Conservation (phyloP, 2,888 invertebrate genomes). For the Sarcophaga rosellei region DNA sequence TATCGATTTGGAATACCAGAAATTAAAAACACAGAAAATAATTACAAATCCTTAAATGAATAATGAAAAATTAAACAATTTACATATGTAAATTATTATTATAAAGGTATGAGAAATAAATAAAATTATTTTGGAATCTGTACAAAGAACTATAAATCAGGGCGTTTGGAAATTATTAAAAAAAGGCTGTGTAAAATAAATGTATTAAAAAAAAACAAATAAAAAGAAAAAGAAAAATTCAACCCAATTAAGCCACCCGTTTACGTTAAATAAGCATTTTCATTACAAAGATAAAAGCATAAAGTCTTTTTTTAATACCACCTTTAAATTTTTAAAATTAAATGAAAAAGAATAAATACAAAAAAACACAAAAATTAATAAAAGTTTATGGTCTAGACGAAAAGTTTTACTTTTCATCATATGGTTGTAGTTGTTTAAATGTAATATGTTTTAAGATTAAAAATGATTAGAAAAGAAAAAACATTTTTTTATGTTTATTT, state of each 20-base stretch:
- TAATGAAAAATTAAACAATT: too few species aligned
- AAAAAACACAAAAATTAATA: neutral
- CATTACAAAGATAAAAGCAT: neutral
- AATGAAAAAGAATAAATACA: slow-evolving; percentile 3
- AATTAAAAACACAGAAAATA: too few species aligned
- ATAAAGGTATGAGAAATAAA: neutral
- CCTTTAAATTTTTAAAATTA: slow-evolving; percentile 1
- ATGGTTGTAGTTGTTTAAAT: slow-evolving; percentile 23
- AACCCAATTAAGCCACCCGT: slow-evolving; percentile 6
- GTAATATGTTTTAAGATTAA: neutral
- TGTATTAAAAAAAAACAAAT: slow-evolving; percentile 38
- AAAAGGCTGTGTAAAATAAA: slow-evolving; percentile 57
- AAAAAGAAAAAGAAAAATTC: neutral
- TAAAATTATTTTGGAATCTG: slow-evolving; percentile 13
- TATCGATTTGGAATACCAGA: too few species aligned
- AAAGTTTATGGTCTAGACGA: neutral
- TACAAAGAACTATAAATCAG: slow-evolving; percentile 49
- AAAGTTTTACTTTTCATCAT: slow-evolving; percentile 12
- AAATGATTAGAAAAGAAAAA: neutral
- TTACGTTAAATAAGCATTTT: slow-evolving; percentile 7
- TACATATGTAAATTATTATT: too few species aligned
- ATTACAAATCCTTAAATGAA: too few species aligned
- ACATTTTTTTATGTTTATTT: slow-evolving; percentile 8
- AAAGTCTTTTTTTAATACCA: slow-evolving; percentile 36
- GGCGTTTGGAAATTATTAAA: slow-evolving; percentile 52